A percentile compares a stretch with the other conserved stretches of the same genome.
Evolutionary conservation across 1,140 invertebrate genomes (phyloP).

Genomic region (Nebria ingens): DNA sequence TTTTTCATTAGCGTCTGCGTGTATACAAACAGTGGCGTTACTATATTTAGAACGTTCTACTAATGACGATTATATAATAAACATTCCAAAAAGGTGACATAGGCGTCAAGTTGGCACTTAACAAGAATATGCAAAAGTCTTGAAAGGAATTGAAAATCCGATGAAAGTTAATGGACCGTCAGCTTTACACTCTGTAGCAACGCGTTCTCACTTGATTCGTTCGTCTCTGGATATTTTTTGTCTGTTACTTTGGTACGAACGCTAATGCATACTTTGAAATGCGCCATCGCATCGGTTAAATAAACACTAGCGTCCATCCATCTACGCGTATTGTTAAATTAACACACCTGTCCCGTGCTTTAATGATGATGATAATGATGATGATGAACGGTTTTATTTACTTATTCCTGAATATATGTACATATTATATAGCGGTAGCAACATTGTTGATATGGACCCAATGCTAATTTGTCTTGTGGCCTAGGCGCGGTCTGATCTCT

Average conservation of each 20-base stretch:
- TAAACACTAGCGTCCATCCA: neutral
- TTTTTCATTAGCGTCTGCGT: conserved; percentile 6
- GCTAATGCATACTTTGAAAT: neutral
- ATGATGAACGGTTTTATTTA: too few species aligned
- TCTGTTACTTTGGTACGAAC: too few species aligned
- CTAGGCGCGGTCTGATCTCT: neutral
- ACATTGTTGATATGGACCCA: too few species aligned
- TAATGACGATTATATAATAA: too few species aligned
- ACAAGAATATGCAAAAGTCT: too few species aligned
- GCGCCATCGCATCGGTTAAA: neutral
- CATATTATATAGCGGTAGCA: too few species aligned
- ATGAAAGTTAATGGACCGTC: neutral
- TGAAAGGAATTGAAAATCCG: neutral
- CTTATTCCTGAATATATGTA: too few species aligned
- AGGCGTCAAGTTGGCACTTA: too few species aligned
- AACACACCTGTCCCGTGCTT: neutral
- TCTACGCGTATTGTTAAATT: neutral
- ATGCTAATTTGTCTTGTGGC: conserved; percentile 6
- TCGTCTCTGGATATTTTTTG: neutral
- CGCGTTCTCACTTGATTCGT: neutral
- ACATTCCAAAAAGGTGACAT: too few species aligned
- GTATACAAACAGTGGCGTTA: conserved; percentile 17
- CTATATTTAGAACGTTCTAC: too few species aligned
- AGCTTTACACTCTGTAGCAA: neutral
- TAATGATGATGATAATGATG: too few species aligned